Conservation (phyloP, 2,888 invertebrate species). For the Nephrotoma flavescens region DNA sequence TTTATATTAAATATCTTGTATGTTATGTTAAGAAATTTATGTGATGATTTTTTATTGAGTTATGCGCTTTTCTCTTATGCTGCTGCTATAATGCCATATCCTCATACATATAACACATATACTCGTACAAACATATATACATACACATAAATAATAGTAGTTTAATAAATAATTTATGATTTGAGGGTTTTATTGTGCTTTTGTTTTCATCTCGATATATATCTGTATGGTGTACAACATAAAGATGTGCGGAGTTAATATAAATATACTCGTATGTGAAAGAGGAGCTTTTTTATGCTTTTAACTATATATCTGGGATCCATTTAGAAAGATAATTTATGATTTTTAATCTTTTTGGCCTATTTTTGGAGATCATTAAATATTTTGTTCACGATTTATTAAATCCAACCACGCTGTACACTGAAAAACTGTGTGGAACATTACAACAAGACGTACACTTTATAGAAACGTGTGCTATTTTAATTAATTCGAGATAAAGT, state of each 20-base stretch:
- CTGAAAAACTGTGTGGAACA: no score
- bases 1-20: not conserved
- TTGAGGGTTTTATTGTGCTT: not conserved
- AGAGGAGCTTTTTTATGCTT: not conserved
- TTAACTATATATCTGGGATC: not conserved
- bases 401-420: no score
- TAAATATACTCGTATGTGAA: not conserved
- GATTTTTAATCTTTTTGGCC: not conserved
- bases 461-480: no score
- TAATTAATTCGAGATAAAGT: no score
- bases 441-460: no score
- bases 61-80: not conserved
- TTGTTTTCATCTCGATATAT: not conserved
- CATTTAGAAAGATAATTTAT: not conserved
- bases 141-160: not conserved
- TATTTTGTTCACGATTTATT: no score
- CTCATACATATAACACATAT: no score
- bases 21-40: not conserved
- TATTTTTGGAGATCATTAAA: not conserved
- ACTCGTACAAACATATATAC: not conserved
- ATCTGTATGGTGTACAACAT: not conserved
- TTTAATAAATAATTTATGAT: not conserved
- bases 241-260: not conserved
- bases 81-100: not conserved
- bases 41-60: not conserved